Conservation (phyloP, 2,113 vertebrate genomes). For the Protobothrops mucrosquamatus region DNA sequence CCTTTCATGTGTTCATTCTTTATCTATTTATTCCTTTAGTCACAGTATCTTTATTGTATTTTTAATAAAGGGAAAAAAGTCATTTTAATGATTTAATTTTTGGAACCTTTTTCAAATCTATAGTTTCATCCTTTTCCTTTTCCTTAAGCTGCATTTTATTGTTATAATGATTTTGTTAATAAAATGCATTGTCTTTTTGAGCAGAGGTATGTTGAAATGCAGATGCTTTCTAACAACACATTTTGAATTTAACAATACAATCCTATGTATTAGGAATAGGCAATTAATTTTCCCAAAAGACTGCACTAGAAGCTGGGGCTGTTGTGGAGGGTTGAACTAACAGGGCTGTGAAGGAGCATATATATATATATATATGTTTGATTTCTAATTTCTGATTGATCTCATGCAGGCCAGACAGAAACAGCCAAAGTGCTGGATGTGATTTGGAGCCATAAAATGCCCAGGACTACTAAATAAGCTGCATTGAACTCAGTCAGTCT, state of each 20-base stretch:
- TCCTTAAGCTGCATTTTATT: neutral
- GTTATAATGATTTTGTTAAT: neutral
- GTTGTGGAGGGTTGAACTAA: neutral
- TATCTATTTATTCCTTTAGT: slow-evolving; percentile 50
- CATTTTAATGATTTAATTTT: neutral
- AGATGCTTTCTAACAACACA: neutral
- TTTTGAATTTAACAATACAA: neutral
- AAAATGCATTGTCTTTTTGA: neutral
- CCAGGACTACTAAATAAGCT: neutral
- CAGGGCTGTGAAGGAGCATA: neutral
- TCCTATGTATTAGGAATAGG: neutral
- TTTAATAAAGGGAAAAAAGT: neutral
- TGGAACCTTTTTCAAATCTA: neutral
- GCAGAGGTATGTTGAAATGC: neutral
- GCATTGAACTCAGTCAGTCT: neutral
- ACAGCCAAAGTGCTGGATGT: neutral
- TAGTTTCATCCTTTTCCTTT: neutral
- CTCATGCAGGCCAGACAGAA: neutral
- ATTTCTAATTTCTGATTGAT: neutral
- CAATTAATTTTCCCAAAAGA: neutral
- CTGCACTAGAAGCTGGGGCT: neutral
- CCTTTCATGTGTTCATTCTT: slow-evolving; percentile 60
- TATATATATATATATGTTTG: no score
- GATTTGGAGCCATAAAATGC: neutral
- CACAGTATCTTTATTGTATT: slow-evolving; percentile 30